phyloP scores from a whole-genome alignment of 1,140 invertebrate genomes.

The Holcopasites calliopsidis region DNA sequence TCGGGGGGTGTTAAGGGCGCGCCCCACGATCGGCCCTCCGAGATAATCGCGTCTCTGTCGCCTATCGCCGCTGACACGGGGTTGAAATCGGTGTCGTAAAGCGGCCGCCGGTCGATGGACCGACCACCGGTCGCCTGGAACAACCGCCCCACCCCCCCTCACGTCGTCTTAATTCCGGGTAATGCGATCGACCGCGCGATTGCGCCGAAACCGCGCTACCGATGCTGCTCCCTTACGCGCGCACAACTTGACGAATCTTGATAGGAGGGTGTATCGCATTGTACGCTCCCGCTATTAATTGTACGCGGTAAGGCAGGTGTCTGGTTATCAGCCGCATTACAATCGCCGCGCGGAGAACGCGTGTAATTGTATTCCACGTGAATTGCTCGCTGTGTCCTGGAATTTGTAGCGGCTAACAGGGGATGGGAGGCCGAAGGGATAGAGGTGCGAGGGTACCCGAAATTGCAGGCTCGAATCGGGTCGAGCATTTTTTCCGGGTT shows the following conservation, averaged over 20 bases:
- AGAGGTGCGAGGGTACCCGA: too few species aligned
- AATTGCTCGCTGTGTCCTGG: not conserved
- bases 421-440: not conserved
- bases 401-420: too few species aligned
- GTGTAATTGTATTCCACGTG: conserved; percentile 1
- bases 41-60: conserved; percentile 32
- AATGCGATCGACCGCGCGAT: conserved; percentile 34
- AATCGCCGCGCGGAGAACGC: not conserved
- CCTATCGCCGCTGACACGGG: conserved; percentile 18
- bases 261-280: not conserved
- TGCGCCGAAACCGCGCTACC: too few species aligned
- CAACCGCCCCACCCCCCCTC: not conserved
- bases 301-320: not conserved
- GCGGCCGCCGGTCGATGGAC: not conserved
- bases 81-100: conserved; percentile 24
- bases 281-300: conserved; percentile 1
- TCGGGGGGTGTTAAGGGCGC: conserved; percentile 27
- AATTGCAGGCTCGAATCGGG: too few species aligned
- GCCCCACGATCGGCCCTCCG: not conserved
- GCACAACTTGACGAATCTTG: not conserved
- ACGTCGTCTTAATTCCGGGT: conserved; percentile 38
- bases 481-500: too few species aligned
- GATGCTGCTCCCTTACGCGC: not conserved
- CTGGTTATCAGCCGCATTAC: not conserved
- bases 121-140: not conserved